Evolutionary conservation across 2,888 invertebrate genomes (phyloP), one percentile per base, ranked within the genome.

Genomic region (Melangyna quadrimaculata): DNA sequence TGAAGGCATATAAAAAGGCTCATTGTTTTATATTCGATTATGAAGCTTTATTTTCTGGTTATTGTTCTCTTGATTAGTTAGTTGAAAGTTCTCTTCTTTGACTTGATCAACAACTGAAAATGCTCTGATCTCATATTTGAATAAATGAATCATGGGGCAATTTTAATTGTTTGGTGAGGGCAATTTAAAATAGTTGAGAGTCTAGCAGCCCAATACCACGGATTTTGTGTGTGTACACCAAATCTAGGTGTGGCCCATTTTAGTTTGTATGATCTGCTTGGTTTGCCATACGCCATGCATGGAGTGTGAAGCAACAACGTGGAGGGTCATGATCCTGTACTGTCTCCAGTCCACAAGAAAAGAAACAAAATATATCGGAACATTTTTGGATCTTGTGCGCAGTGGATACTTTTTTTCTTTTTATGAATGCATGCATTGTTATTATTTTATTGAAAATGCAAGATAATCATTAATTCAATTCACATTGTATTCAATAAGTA

Each of bases 221-320:
- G 5, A 19, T 67, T 48, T 32, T 19, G 3, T 35, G 14, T 51
- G 5, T 67, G 35, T 51, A 67, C 14, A 51, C 10, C n/a, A 35
- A 51, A 45, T 10, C n/a, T 51, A 67, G 67, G 51, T 24, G 67
- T 67, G 67, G 67, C 24, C 32, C 12, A 51, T 7, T 45, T 51
- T 10, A 2, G 29, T 29, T 45, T 29, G 2, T 51, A 45, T 14
- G 43, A 65, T 65, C 43, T 9, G 12, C 29, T 51, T 24, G 24
- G 14, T 51, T 51, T 7, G 6, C 6, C 3, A 2, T 14, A 14
- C 14, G 1, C 1, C 3, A 14, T 1, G 12, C 1, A 22, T 0
- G 12, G 22, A 22, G 6, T 48, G 12, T 48, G 22, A 10, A 48
- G 22, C 7, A 43, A 17, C 0, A 35, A 35, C 7, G 29, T 29